Conservation (phyloP, 92 coral and sea anemone species). For the Umimayanthus kanabou region DNA sequence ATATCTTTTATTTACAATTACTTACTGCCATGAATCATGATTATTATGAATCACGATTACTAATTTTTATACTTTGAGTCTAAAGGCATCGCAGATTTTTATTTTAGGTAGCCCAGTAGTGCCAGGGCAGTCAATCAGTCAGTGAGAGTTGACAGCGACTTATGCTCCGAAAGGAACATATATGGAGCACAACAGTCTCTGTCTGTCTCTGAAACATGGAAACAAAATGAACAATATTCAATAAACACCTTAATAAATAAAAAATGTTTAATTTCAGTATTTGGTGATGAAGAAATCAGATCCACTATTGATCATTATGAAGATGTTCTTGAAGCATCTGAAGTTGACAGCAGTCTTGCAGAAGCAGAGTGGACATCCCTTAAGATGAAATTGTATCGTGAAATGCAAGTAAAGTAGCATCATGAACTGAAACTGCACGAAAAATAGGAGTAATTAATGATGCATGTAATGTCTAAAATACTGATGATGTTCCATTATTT, state of each 20-base stretch:
- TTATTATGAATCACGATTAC: constrained; percentile 15
- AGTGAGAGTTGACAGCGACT: constrained; percentile 7
- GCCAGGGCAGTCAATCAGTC: constrained; percentile 11
- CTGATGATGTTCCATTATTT: too few relatives aligned
- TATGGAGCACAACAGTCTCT: constrained; percentile 13
- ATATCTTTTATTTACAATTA: constrained; percentile 16
- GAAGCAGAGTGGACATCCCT: constrained; percentile 2
- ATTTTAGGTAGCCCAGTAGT: constrained; percentile 18
- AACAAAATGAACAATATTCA: constrained; percentile 15
- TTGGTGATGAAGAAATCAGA: constrained; percentile 51
- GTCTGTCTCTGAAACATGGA: constrained; percentile 18
- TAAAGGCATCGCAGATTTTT: not conserved
- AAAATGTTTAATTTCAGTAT: constrained; percentile 22
- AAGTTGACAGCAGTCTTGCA: constrained; percentile 19
- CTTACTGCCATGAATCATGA: constrained; percentile 28
- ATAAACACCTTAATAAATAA: constrained; percentile 7
- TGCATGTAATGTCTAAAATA: too few relatives aligned
- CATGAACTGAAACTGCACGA: too few relatives aligned
- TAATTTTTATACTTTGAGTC: constrained; percentile 17
- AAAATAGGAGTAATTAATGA: too few relatives aligned
- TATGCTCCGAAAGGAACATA: constrained; percentile 5
- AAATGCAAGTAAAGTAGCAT: too few relatives aligned
- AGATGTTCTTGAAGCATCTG: constrained; percentile 51
- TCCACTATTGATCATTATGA: constrained; percentile 39
- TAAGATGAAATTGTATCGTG: not conserved